phyloP scores from a whole-genome alignment of 2,888 invertebrate genomes.

The Synanthedon myopaeformis region DNA sequence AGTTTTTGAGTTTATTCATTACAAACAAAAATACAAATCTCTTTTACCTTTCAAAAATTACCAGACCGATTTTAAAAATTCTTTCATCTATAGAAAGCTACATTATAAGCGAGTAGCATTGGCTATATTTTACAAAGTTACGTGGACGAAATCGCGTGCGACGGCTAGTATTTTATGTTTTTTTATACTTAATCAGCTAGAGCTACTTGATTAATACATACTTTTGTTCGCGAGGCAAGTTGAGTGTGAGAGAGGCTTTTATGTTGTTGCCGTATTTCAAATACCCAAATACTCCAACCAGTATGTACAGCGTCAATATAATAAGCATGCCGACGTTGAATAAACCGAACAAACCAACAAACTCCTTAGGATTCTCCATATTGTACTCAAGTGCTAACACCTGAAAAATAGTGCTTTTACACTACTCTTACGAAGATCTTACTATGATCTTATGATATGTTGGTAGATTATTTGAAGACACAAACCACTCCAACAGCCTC shows the following conservation, averaged over 20 bases:
- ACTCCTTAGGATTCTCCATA: constrained; percentile 85
- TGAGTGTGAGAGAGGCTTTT: constrained; percentile 86
- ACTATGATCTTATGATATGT: too few species aligned
- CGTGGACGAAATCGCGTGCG: too few species aligned
- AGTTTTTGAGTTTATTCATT: too few species aligned
- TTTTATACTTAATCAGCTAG: too few species aligned
- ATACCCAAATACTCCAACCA: constrained; percentile 89
- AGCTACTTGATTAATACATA: constrained; percentile 33
- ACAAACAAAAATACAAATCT: too few species aligned
- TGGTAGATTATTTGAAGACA: constrained; percentile 10
- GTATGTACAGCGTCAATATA: constrained; percentile 80
- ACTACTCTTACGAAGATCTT: too few species aligned
- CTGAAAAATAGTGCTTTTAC: constrained; percentile 42
- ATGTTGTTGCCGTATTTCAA: constrained; percentile 80
- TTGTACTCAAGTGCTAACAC: constrained; percentile 92
- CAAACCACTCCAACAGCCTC: constrained; percentile 83
- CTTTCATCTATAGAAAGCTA: too few species aligned
- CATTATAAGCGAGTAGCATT: too few species aligned
- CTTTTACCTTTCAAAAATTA: too few species aligned
- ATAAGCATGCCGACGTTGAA: constrained; percentile 82
- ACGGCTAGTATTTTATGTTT: too few species aligned
- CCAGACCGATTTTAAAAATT: too few species aligned
- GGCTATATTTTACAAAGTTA: too few species aligned
- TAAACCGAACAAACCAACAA: constrained; percentile 81
- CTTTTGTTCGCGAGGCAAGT: constrained; percentile 75